Base-by-base conservation (phyloP, 2,113 vertebrate species). In the Irena cyanogastra region DNA sequence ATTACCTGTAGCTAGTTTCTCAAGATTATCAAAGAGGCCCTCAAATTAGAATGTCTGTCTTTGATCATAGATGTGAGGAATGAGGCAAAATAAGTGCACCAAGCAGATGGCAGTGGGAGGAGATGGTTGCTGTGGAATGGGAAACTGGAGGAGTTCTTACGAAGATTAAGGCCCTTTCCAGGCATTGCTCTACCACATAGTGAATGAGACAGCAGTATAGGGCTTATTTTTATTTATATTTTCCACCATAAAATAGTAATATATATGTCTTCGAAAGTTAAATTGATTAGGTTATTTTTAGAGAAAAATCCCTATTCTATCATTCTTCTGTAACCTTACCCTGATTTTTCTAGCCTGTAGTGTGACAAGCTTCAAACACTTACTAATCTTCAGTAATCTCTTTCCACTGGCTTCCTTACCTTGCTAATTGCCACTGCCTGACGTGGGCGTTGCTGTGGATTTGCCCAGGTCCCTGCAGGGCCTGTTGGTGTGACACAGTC, bases 11-110 rank as follows among this genome's bases (percentile, higher is more conserved):
- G 79, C 60, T 90, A 37, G 28, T 66, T 93, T 71, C 79, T 87
- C 50, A 74, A 81, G 90, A 86, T 94, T 93, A 91, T 90, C 96
- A 95, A 82, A 93, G 90, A 78, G 49, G 70, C 78, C 72, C n/a
- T 90, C 83, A 70, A 70, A 92, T 95, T 77, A 74, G 82, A 90
- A 66, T 52, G 71, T 79, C 70, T 76, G 57, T 54, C 87, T 95
- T 94, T 96, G 90, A 96, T 95, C 47, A 2, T 13, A 83, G 90
- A 90, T 90, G 79, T 84, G 74, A 86, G 64, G 87, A 90, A 64
- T 11, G 56, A 91, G 80, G 81, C 68, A 84, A 56, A 91, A 71
- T n/a, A 37, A 59, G 41, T 60, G 64, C 61, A 82, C 31, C 31
- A 31, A 13, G 65, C 66, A 47, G 49, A 75, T 82, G 74, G 63